Base-by-base conservation (phyloP, 2,797 vertebrate species). In the Parauchenoglanis ngamensis region DNA sequence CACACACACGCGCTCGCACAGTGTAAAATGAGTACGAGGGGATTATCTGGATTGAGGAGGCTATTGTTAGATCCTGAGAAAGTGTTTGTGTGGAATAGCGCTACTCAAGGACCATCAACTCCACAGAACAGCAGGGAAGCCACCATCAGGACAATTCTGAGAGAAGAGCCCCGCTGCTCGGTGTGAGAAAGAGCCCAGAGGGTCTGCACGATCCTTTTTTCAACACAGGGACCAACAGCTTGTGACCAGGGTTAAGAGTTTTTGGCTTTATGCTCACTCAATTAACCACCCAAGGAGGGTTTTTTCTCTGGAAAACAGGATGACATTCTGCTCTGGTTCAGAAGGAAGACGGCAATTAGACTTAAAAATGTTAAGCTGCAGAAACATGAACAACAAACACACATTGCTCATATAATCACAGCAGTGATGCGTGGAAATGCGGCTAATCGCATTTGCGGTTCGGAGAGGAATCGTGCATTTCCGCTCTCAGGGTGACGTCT, bases 31-130 rank as follows among this genome's bases (percentile, higher is more conserved):
- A 87, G 87, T 79, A 85, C 56, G 85, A 63, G 91, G 91, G 93
- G 94, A 95, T 95, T 91, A 91, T 93, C 94, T 57, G 91, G 92
- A 81, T 87, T 72, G 67, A 91, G 92, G 90, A 91, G 85, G 81
- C 91, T 92, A 93, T 95, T 96, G 94, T 96, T 94, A 25, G 80
- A 91, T 92, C 93, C 92, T 95, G 94, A 96, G 95, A 96, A 94
- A 94, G 92, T 91, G 93, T 92, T 93, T 92, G 91, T 91, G 94
- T 92, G 94, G 86, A 88, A 89, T 91, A 92, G 86, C 89, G 86
- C 91, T 87, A 88, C 67, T 90, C 88, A 91, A 86, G 61, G 54
- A 21, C 44, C 85, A 89, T 80, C 82, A 52, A 72, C 87, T 68
- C 82, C 86, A 91, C 76, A 81, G 70, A 92, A 92, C 87, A 91